Percentiles rank a stretch among this genome's conserved stretches.
Evolutionary conservation across 1,140 invertebrate species (phyloP).

Genomic region (Rhopalosiphum padi): DNA sequence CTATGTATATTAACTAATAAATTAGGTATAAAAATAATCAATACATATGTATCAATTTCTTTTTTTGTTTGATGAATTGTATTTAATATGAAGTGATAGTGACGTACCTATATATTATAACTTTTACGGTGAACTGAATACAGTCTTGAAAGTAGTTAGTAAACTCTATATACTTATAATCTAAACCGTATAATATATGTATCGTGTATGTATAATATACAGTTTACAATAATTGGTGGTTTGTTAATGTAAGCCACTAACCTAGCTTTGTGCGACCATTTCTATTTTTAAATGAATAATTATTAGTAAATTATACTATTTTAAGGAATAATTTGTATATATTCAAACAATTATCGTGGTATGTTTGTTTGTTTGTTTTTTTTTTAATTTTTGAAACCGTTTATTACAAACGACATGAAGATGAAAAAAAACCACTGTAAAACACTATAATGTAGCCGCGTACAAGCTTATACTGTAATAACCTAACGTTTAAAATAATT

Average conservation of each 20-base stretch:
- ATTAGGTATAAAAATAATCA: neutral
- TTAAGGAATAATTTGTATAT: neutral
- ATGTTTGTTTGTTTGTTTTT: neutral
- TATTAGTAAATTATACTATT: constrained; percentile 5
- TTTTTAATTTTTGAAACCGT: neutral
- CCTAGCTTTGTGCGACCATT: neutral
- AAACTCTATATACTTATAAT: neutral
- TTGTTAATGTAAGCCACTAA: neutral
- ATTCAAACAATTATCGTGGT: neutral
- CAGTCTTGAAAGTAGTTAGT: neutral
- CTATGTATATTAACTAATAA: neutral
- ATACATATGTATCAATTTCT: neutral
- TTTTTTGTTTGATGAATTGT: neutral
- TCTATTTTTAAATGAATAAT: neutral
- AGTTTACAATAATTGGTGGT: neutral
- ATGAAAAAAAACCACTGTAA: neutral
- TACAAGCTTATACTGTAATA: neutral
- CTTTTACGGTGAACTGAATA: neutral
- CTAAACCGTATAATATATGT: neutral
- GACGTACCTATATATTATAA: neutral
- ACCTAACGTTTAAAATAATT: neutral
- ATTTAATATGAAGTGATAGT: neutral
- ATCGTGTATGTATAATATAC: neutral
- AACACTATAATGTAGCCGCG: neutral
- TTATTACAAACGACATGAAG: neutral